Evolutionary conservation across 2,888 invertebrate genomes (phyloP).

Genomic region (Drosophila birchii): DNA sequence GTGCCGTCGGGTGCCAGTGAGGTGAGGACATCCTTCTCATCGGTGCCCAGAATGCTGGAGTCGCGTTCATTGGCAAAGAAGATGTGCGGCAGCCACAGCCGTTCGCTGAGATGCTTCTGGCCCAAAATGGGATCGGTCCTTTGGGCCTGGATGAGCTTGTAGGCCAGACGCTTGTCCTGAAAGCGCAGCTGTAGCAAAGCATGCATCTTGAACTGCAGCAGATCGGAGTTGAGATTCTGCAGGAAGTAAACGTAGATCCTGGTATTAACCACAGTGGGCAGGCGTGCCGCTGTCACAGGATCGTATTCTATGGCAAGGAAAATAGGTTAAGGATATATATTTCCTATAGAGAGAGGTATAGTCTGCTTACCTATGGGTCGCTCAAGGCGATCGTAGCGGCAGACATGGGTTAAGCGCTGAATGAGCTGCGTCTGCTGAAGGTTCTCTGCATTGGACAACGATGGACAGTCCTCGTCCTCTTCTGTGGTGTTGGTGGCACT

Average conservation of each 20-base stretch:
- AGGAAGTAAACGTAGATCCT: conserved; percentile 81
- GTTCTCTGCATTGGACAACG: conserved; percentile 76
- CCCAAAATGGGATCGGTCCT: conserved; percentile 74
- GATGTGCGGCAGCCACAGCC: conserved; percentile 81
- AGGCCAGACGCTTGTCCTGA: conserved; percentile 75
- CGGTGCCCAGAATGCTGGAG: conserved; percentile 80
- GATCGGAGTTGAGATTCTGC: conserved; percentile 81
- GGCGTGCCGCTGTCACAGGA: conserved; percentile 48
- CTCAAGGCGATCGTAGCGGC: conserved; percentile 83
- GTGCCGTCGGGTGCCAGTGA: conserved; percentile 80
- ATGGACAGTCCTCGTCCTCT: conserved; percentile 78
- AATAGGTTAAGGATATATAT: too few species aligned
- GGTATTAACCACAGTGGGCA: conserved; percentile 76
- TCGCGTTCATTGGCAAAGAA: conserved; percentile 82
- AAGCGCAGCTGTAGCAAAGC: conserved; percentile 79
- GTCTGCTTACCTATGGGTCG: conserved; percentile 77
- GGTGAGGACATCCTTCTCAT: conserved; percentile 81
- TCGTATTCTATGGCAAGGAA: conserved; percentile 47
- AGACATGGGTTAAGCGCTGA: conserved; percentile 82
- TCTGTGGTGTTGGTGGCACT: conserved; percentile 43
- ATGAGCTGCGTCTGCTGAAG: conserved; percentile 83
- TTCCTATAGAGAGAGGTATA: accelerated
- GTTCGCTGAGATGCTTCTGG: conserved; percentile 81
- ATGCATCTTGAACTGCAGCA: conserved; percentile 80
- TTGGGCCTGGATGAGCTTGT: conserved; percentile 61